These are phyloP conservation scores for Acanthosepion esculentum DNA, from an alignment of 2,888 invertebrate genomes.

Conservation along the genomic window DNA sequence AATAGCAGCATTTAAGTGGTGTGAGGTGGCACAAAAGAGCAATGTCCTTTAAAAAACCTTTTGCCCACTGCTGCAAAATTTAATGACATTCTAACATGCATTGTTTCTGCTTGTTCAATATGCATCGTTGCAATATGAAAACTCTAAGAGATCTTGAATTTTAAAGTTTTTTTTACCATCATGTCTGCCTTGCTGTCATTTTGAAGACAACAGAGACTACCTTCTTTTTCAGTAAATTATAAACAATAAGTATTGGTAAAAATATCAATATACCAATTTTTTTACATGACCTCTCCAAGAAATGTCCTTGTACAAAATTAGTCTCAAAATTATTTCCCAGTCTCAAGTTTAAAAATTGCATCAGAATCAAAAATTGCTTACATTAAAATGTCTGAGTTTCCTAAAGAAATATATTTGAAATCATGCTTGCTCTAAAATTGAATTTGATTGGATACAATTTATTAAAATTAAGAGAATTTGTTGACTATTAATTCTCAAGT, in stretches of 20 bases:
- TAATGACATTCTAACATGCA: background rate
- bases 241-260: background rate
- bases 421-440: background rate
- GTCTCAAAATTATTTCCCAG: background rate
- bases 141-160: background rate
- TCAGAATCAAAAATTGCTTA: background rate
- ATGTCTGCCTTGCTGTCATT: background rate
- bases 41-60: background rate
- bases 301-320: background rate
- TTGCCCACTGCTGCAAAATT: background rate
- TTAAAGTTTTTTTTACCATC: background rate
- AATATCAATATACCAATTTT: background rate
- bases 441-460: background rate
- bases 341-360: background rate
- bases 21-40: too few species aligned
- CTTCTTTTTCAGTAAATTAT: conserved; percentile 14
- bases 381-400: background rate
- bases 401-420: too few species aligned
- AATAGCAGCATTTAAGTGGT: too few species aligned
- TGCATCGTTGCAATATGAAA: background rate
- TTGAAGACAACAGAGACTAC: conserved; percentile 1
- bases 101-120: background rate
- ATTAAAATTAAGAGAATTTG: background rate
- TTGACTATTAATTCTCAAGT: background rate
- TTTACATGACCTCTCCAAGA: background rate